These are phyloP conservation scores for Athene cunicularia DNA, from an alignment of 2,113 vertebrate genomes.

Conservation along the genomic window DNA sequence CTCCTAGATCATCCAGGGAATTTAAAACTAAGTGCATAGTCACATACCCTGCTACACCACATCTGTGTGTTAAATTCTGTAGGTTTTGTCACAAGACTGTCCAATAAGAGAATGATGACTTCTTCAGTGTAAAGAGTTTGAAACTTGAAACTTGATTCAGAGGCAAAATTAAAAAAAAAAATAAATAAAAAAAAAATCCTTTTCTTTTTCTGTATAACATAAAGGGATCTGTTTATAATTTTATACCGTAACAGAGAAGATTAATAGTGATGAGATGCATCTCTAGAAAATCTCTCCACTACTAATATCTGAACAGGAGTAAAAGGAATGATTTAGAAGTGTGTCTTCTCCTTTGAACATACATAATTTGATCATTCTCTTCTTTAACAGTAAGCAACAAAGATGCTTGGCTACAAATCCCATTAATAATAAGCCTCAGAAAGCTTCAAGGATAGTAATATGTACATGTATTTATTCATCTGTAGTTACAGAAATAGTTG, in stretches of 20 bases:
- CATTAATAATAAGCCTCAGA: neutral
- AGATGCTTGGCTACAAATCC: neutral
- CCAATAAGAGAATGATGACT: neutral
- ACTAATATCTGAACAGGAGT: neutral
- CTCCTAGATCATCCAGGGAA: neutral
- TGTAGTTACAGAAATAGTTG: neutral
- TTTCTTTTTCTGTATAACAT: neutral
- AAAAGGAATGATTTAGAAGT: neutral
- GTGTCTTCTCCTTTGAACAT: neutral
- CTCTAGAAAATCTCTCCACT: neutral
- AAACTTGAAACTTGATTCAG: neutral
- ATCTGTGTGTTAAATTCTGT: neutral
- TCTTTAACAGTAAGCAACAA: neutral
- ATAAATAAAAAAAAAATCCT: no score
- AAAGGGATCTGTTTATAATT: neutral
- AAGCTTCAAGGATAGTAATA: neutral
- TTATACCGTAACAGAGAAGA: neutral
- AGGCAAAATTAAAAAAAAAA: neutral
- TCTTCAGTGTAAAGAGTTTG: neutral
- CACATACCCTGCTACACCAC: neutral
- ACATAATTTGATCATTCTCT: neutral
- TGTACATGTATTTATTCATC: neutral
- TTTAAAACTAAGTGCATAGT: neutral
- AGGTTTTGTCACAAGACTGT: neutral
- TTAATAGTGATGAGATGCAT: neutral